Percentiles rank a stretch among this genome's conserved stretches.
Conservation (phyloP, 2,797 vertebrate species). For the Lagocephalus sceleratus region DNA sequence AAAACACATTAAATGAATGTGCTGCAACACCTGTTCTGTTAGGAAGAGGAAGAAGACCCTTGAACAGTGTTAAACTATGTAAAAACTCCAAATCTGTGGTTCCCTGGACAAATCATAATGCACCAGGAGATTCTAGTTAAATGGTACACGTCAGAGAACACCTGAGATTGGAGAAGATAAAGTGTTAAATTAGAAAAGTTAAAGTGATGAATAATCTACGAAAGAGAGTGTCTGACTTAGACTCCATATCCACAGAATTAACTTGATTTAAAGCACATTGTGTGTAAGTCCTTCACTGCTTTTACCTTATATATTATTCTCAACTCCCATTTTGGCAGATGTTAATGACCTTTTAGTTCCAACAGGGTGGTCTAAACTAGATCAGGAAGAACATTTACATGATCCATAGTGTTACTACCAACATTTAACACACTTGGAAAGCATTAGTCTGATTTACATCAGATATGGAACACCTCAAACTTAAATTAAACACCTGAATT, state of each 20-base stretch:
- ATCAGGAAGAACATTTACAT: too few species aligned
- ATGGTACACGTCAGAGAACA: background rate
- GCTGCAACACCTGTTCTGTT: conserved; percentile 29
- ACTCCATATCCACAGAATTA: too few species aligned
- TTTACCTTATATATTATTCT: too few species aligned
- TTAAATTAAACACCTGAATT: too few species aligned
- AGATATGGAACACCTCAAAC: too few species aligned
- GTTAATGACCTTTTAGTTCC: too few species aligned
- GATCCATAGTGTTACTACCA: too few species aligned
- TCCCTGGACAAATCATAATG: conserved; percentile 20
- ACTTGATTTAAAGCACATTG: too few species aligned
- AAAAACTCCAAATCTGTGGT: conserved; percentile 23
- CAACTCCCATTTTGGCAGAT: too few species aligned
- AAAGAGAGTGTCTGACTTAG: too few species aligned
- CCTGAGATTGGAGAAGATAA: background rate
- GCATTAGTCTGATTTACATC: background rate
- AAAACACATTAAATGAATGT: conserved; percentile 48
- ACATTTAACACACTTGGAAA: background rate
- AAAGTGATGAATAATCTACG: background rate
- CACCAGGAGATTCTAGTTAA: conserved; percentile 25
- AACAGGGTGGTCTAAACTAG: too few species aligned
- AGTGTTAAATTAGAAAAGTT: background rate
- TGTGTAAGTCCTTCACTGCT: too few species aligned
- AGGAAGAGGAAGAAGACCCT: conserved; percentile 22
- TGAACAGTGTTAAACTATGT: conserved; percentile 25